These are phyloP conservation scores for Heliornis fulica DNA, from an alignment of 2,113 vertebrate species.

Conservation along the genomic window DNA sequence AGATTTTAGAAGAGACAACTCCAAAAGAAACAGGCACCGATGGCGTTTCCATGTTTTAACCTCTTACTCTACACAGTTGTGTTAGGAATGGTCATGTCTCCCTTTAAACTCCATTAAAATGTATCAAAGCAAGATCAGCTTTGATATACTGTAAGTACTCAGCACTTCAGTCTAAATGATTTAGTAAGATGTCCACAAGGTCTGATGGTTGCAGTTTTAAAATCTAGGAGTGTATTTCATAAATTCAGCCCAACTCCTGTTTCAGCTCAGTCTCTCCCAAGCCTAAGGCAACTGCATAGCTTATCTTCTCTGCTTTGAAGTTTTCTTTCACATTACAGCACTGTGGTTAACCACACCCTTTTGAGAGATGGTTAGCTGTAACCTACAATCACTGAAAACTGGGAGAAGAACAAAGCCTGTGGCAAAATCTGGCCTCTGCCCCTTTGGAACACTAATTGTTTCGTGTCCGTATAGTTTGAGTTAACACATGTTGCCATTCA, in stretches of 20 bases:
- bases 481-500: background rate
- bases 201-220: slow-evolving; percentile 43
- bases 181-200: slow-evolving; percentile 36
- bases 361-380: slow-evolving; percentile 53
- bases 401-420: slow-evolving; percentile 40
- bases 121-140: slow-evolving; percentile 23
- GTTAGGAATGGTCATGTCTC: background rate
- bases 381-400: slow-evolving; percentile 53
- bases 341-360: slow-evolving; percentile 61
- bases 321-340: slow-evolving; percentile 57
- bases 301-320: slow-evolving; percentile 72
- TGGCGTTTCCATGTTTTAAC: background rate
- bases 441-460: slow-evolving; percentile 49
- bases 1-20: background rate
- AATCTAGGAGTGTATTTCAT: slow-evolving; percentile 58
- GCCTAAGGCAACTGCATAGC: slow-evolving; percentile 74
- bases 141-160: slow-evolving; percentile 18
- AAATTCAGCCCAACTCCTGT: slow-evolving; percentile 67
- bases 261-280: slow-evolving; percentile 76
- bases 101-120: slow-evolving; percentile 10
- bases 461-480: background rate
- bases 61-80: background rate
- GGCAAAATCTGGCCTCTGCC: slow-evolving; percentile 52
- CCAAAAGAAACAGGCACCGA: background rate
- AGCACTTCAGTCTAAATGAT: slow-evolving; percentile 30